These are phyloP conservation scores for Molossus molossus DNA, from an alignment of 2,797 vertebrate genomes.

Conservation along the genomic window DNA sequence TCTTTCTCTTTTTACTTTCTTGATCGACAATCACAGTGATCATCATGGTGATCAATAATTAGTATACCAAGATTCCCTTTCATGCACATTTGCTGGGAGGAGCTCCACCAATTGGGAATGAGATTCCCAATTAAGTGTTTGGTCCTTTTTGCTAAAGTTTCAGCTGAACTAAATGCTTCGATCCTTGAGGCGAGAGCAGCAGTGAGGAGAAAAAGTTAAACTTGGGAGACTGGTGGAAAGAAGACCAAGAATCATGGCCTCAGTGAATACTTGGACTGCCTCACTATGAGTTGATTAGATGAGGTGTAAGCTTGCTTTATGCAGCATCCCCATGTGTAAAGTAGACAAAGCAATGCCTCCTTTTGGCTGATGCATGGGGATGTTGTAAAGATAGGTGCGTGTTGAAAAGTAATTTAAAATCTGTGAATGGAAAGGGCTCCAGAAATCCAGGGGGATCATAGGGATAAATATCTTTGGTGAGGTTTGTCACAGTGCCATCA, in stretches of 20 bases:
- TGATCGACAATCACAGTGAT: background rate
- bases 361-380: background rate
- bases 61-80: background rate
- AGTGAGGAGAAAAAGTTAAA: background rate
- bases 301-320: background rate
- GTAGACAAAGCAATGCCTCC: background rate
- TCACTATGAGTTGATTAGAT: fast-evolving
- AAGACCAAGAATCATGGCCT: background rate
- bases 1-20: background rate
- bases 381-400: background rate
- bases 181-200: background rate
- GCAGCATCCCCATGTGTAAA: background rate
- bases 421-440: background rate
- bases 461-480: background rate
- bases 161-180: background rate
- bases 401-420: background rate
- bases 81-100: background rate
- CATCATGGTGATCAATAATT: background rate
- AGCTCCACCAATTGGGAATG: background rate
- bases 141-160: background rate
- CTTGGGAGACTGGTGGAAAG: background rate
- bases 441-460: background rate
- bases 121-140: background rate
- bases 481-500: background rate
- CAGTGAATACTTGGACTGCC: no score